phyloP scores from a whole-genome alignment of 2,797 vertebrate genomes.

The Triplophysa bombifrons region DNA sequence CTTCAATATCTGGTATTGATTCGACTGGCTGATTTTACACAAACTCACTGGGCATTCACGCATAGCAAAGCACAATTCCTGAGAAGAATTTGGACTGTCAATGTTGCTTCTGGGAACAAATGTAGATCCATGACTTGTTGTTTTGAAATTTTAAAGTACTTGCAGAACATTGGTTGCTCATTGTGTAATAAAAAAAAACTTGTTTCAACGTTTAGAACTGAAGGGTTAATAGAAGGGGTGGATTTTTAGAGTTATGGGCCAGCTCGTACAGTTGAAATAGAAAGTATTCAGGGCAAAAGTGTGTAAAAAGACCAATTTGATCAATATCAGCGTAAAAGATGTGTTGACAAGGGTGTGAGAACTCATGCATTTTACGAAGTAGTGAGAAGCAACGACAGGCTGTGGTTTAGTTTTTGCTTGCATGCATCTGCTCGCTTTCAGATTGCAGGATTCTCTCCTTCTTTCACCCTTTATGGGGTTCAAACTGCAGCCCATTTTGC shows the following conservation, averaged over 20 bases:
- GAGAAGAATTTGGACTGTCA: not conserved
- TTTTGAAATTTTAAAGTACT: constrained; percentile 20
- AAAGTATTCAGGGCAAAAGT: not conserved
- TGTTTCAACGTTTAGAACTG: not conserved
- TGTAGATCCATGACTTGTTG: constrained; percentile 6
- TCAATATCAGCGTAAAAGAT: not conserved
- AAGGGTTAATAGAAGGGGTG: constrained; percentile 8
- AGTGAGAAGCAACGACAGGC: not conserved
- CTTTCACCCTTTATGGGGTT: not conserved
- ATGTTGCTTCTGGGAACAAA: constrained; percentile 1
- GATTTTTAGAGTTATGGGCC: not conserved
- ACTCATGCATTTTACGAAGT: not conserved
- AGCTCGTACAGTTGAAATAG: not conserved
- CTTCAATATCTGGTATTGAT: constrained; percentile 22
- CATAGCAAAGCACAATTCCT: not conserved
- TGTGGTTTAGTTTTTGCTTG: not conserved
- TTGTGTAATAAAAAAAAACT: not conserved
- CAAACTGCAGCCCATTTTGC: constrained; percentile 5
- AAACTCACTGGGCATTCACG: not conserved
- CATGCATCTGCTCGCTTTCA: not conserved
- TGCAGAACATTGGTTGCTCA: not conserved
- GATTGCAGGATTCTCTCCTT: not conserved
- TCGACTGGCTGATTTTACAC: not conserved
- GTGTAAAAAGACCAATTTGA: not conserved
- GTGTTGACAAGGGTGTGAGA: not conserved